Percentiles rank a stretch among this genome's conserved stretches.
These are phyloP conservation scores for Graphium colonna DNA, from an alignment of 2,888 invertebrate genomes.

Conservation along the genomic window DNA sequence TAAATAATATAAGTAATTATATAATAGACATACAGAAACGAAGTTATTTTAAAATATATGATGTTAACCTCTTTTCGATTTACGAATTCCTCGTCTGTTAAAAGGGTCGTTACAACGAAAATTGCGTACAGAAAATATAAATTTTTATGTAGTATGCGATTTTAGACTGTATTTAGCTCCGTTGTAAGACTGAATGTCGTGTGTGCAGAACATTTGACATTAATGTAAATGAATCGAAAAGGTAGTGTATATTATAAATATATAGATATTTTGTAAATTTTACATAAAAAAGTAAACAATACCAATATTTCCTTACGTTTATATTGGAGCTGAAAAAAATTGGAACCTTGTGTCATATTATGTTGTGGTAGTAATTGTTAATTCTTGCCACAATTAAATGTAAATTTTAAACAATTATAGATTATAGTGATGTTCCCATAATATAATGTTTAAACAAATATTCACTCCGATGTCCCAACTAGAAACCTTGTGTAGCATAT, in stretches of 20 bases:
- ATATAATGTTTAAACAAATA: not conserved
- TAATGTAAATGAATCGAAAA: not conserved
- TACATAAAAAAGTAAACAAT: not conserved
- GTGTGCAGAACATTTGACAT: not conserved
- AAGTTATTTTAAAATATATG: no score
- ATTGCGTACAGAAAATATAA: not conserved
- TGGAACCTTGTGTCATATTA: no score
- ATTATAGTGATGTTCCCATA: not conserved
- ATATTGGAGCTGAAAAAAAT: no score
- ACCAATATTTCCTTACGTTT: not conserved
- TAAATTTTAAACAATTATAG: no score
- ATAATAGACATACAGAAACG: no score
- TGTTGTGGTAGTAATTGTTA: no score
- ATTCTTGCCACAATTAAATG: no score
- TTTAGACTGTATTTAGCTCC: not conserved
- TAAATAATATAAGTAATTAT: not conserved
- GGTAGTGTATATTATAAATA: not conserved
- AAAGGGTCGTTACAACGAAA: constrained; percentile 1
- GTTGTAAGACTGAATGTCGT: constrained; percentile 10
- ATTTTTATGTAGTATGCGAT: not conserved
- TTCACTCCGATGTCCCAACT: constrained; percentile 23
- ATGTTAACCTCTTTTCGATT: no score
- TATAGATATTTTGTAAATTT: not conserved
- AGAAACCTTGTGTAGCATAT: constrained; percentile 23
- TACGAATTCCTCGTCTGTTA: no score